These are phyloP conservation scores for Heteromyza rotundicornis DNA, from an alignment of 2,888 invertebrate species.

Conservation along the genomic window DNA sequence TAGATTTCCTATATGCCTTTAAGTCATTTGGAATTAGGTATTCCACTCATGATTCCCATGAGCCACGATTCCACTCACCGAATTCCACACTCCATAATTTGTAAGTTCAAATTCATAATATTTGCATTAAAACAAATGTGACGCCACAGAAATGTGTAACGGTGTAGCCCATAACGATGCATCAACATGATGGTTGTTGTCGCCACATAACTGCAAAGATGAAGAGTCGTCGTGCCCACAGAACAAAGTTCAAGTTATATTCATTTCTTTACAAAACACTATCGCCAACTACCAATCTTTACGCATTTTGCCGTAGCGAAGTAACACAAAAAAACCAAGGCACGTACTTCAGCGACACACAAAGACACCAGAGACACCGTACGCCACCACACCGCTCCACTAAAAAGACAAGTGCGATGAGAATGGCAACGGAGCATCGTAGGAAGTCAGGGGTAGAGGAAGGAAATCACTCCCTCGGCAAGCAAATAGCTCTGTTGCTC, in stretches of 20 bases:
- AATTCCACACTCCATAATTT: too few species aligned
- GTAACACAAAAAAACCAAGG: slow-evolving; percentile 2
- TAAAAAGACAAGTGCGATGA: too few species aligned
- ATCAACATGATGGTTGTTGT: not conserved
- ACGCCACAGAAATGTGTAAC: not conserved
- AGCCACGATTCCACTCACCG: too few species aligned
- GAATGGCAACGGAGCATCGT: not conserved
- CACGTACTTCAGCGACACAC: not conserved
- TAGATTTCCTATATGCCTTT: too few species aligned
- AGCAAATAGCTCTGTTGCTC: slow-evolving; percentile 4
- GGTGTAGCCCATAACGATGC: not conserved
- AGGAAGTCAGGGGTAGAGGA: too few species aligned
- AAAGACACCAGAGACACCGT: not conserved
- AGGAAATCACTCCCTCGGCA: not conserved
- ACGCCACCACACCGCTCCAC: too few species aligned
- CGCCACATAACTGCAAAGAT: not conserved
- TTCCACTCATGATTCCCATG: too few species aligned
- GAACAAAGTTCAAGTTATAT: not conserved
- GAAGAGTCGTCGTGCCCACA: not conserved
- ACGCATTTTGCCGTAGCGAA: not conserved
- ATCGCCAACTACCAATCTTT: not conserved
- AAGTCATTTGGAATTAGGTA: too few species aligned
- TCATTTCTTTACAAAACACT: not conserved
- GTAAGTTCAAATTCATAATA: slow-evolving; percentile 7
- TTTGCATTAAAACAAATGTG: not conserved